Evolutionary conservation across 2,888 invertebrate genomes (phyloP).

Genomic region (Holacanthella duospinosa): DNA sequence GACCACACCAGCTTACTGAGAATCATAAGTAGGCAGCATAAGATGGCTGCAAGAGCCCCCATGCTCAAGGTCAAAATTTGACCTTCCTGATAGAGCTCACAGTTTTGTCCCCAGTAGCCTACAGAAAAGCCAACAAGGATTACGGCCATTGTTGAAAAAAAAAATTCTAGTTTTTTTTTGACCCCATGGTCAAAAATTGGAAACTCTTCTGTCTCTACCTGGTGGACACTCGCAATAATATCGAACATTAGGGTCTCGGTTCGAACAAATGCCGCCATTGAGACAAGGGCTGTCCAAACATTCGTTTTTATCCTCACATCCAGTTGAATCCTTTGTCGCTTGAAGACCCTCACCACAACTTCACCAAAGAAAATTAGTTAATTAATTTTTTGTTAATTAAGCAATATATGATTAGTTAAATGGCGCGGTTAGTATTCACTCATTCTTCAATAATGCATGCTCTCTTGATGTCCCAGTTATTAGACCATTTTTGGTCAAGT

Average conservation of each 20-base stretch:
- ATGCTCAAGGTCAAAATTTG: constrained; percentile 90
- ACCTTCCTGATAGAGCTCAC: constrained; percentile 85
- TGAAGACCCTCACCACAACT: constrained; percentile 90
- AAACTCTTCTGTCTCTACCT: constrained; percentile 44
- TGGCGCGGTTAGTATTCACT: no score
- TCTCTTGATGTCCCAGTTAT: no score
- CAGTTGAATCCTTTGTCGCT: constrained; percentile 79
- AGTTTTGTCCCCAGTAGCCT: constrained; percentile 79
- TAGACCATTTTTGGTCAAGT: no score
- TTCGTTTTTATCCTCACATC: constrained; percentile 91
- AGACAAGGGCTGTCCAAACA: constrained; percentile 87
- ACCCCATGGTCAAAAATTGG: neutral
- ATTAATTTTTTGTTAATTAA: no score
- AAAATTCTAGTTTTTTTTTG: neutral
- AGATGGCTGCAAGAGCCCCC: constrained; percentile 92
- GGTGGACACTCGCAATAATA: constrained; percentile 83
- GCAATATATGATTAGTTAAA: no score
- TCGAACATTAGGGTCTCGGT: constrained; percentile 75
- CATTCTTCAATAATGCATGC: no score
- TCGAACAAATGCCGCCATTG: constrained; percentile 84
- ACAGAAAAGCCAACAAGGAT: no score
- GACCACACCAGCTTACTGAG: constrained; percentile 26
- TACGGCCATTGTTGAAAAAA: no score
- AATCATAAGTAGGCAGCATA: constrained; percentile 72
- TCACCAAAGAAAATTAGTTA: neutral